phyloP scores from a whole-genome alignment of 1,140 invertebrate species.

The Tetramorium simillimum region DNA sequence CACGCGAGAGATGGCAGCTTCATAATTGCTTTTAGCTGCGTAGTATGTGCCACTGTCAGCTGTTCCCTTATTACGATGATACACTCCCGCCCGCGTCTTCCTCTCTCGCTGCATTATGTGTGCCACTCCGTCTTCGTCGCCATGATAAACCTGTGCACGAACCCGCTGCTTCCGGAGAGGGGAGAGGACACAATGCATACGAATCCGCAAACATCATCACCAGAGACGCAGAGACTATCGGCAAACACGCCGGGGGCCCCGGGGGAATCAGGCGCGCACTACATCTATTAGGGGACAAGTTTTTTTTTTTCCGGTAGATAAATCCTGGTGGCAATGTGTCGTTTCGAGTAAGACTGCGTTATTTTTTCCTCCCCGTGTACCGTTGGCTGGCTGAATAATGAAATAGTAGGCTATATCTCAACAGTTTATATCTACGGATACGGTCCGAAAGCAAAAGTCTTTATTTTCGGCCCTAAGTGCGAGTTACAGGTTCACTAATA shows the following conservation, averaged over 20 bases:
- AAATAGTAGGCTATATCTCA: constrained; percentile 24
- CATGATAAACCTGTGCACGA: constrained; percentile 44
- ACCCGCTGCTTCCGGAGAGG: constrained; percentile 23
- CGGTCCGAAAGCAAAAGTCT: constrained; percentile 14
- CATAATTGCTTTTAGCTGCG: constrained; percentile 79
- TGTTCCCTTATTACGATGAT: constrained; percentile 80
- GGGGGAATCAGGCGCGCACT: constrained; percentile 23
- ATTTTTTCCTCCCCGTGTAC: constrained; percentile 21
- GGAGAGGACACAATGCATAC: constrained; percentile 41
- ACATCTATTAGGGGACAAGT: constrained; percentile 58
- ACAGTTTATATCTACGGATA: background rate
- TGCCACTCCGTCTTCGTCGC: constrained; percentile 41
- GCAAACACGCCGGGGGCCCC: constrained; percentile 22
- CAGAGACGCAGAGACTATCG: constrained; percentile 38
- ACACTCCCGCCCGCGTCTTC: constrained; percentile 65
- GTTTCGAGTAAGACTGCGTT: constrained; percentile 16
- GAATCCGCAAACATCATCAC: constrained; percentile 60
- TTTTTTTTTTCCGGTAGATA: constrained; percentile 61
- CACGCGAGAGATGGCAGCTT: constrained; percentile 72
- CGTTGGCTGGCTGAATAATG: constrained; percentile 28
- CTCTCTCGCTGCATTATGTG: constrained; percentile 24
- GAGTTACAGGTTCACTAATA: background rate
- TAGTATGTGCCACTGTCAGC: constrained; percentile 79
- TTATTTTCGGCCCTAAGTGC: constrained; percentile 13
- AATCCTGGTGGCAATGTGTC: constrained; percentile 49